Conservation (phyloP, 2,797 vertebrate genomes). For the Halcyon badia region DNA sequence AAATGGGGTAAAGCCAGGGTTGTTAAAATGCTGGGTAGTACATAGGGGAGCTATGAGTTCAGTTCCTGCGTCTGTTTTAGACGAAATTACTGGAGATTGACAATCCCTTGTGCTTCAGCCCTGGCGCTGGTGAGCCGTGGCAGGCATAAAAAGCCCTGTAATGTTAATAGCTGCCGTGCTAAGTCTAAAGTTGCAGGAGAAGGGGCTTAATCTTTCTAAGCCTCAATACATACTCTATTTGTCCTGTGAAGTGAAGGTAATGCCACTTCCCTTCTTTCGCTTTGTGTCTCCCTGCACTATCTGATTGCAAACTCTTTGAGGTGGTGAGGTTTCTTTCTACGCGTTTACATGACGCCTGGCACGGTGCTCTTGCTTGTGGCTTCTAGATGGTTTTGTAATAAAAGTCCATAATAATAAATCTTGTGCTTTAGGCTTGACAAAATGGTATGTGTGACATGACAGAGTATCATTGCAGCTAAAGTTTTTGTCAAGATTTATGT, state of each 20-base stretch:
- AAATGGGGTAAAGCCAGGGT: not conserved
- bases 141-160: not conserved
- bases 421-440: not conserved
- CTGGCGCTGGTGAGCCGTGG: not conserved
- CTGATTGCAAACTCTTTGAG: not conserved
- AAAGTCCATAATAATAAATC: not conserved
- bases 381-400: not conserved
- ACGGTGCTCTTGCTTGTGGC: not conserved
- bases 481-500: not conserved
- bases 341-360: rapidly evolving
- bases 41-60: not conserved
- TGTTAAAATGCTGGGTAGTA: not conserved
- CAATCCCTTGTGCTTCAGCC: not conserved
- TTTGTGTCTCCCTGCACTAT: not conserved
- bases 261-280: not conserved
- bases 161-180: not conserved
- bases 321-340: not conserved
- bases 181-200: conserved; percentile 33
- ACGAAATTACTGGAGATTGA: not conserved
- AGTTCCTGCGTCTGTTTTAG: not conserved
- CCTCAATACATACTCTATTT: not conserved
- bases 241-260: not conserved
- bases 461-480: not conserved
- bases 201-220: conserved; percentile 15
- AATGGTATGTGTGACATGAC: not conserved